Evolutionary conservation across 1,140 invertebrate genomes (phyloP), one percentile per base, ranked within the genome.

Genomic region (Leptopilina clavipes): DNA sequence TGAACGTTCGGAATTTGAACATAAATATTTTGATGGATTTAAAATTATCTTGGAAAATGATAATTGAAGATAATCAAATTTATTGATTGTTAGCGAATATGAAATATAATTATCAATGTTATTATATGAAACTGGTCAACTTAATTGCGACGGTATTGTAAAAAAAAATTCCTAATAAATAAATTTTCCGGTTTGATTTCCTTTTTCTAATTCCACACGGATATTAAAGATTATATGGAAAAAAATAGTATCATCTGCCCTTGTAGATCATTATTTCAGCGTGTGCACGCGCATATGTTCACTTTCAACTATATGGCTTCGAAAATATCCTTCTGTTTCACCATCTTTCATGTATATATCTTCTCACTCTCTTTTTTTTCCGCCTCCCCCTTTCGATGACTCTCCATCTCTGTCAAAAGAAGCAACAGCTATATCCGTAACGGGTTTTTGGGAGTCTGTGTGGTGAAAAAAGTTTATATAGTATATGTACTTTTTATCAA

Each of bases 391-490:
- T 72, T 71, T 71, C 22, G 48, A 22, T 54, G 48, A 22, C 17
- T 59, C 54, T 74, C 52, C 43, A 14, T 75, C 70, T 70, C 75
- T 73, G 78, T 73, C 76, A 77, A 76, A 79, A 75, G 75, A 73
- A 76, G 11, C 45, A 74, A 70, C 74, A 72, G 79, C 81, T 84
- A 85, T 84, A 82, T 80, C 82, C 83, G 81, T 82, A 81, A 85
- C 81, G 76, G 77, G 76, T 76, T 82, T 76, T 79, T n/a, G n/a
- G 75, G 79, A 79, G 79, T 83, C 81, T 79, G 75, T 77, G 52
- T 74, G 59, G n/a, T 9, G 37, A 75, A 82, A 80, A 79, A 72
- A 74, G 70, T 3, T 1, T 31, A 31, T 31, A 31, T 31, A 31
- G n/a, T n/a, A n/a, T 31, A 31, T 31, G 6, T 70, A 17, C 77